Base-by-base conservation (phyloP, 2,888 invertebrate genomes). In the Melolontha melolontha region DNA sequence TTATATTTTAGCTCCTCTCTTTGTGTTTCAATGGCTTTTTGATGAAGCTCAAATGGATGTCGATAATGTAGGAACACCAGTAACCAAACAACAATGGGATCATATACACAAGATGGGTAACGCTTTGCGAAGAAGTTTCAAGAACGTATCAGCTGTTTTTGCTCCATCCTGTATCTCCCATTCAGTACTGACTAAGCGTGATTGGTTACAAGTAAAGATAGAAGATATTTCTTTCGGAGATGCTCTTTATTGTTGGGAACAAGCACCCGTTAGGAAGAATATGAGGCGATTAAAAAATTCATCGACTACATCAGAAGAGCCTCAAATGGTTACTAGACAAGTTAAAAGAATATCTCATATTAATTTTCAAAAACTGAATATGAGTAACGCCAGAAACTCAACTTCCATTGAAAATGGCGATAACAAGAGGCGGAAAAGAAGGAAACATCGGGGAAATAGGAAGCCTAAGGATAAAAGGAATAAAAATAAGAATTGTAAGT, bases 81-180 rank as follows among this genome's bases (percentile, higher is more conserved):
- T 94, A 1, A 92, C 95, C 11, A 92, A 94, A 64, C 91, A 93
- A 68, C 96, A 97, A 78, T 97, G 96, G 96, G 93, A 96, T 76
- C 95, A 95, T 77, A 95, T 97, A 69, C 95, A 96, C 79, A 91
- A 92, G 79, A 93, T 96, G 85, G 96, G 96, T 0, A 91, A 93
- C 69, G 92, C 94, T 29, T 85, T 96, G 68, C 88, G 95, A 34
- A 88, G 90, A 66, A 94, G 96, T 27, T 87, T 97, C 74, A 88
- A 91, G 73, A 92, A 93, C 79, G 95, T 96, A 10, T 91, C 93
- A 74, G 94, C 95, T 0, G 92, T 94, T 1, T 97, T 97, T 80
- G 96, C 96, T 0, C 96, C 97, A 1, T 94, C 96, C 4, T 97
- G 97, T 81, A 91, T 97, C 63, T 95, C 96, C 0, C 97, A 97